Percentiles rank a stretch among this genome's conserved stretches.
phyloP scores from a whole-genome alignment of 2,888 invertebrate genomes.

The Napeogenes inachia region DNA sequence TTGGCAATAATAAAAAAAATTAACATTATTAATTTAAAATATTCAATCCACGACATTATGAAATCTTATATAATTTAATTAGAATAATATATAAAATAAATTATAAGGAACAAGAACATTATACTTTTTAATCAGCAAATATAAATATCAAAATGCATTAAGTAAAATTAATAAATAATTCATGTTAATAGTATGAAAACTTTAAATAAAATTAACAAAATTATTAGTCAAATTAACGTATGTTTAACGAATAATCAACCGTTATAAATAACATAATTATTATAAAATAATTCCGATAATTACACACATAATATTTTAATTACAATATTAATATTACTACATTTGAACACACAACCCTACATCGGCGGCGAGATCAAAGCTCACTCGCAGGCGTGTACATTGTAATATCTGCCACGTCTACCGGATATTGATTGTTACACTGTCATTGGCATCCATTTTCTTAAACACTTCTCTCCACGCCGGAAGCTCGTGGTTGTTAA shows the following conservation, averaged over 20 bases:
- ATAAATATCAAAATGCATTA: no score
- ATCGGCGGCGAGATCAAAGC: slow-evolving; percentile 62
- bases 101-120: no score
- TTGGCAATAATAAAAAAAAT: slow-evolving; percentile 32
- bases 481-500: slow-evolving; percentile 32
- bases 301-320: not conserved
- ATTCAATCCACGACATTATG: no score
- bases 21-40: no score
- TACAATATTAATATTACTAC: not conserved
- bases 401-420: slow-evolving; percentile 53
- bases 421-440: slow-evolving; percentile 48
- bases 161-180: no score
- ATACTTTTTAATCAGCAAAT: no score
- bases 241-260: no score
- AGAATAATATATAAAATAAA: no score
- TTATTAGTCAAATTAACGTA: no score
- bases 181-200: not conserved
- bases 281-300: not conserved
- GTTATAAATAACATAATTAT: not conserved
- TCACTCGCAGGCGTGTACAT: slow-evolving; percentile 65
- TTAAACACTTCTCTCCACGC: slow-evolving; percentile 44
- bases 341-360: slow-evolving; percentile 49
- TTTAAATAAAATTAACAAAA: no score
- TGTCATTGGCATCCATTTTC: slow-evolving; percentile 47
- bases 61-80: no score